Base-by-base conservation (phyloP, 1,140 invertebrate species). In the Lepidurus arcticus region DNA sequence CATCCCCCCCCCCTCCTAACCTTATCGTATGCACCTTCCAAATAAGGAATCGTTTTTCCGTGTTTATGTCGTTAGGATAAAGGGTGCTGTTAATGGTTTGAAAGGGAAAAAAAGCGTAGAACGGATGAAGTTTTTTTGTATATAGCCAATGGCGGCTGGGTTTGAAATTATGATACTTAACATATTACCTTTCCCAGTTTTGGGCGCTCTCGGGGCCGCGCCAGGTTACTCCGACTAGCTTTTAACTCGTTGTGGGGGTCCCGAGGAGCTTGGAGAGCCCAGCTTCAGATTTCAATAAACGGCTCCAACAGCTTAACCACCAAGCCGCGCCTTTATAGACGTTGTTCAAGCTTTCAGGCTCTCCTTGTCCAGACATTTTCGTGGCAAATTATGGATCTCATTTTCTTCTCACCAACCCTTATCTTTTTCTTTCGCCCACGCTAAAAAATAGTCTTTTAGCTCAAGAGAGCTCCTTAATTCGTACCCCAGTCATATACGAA, bases 351-450 rank as follows among this genome's bases (percentile, higher is more conserved):
- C 53, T 65, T 65, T 65, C 53, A 65, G 21, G 53, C 53, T 65
- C 53, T 65, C 53, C 53, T 65, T 65, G 53, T 65, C 53, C 53
- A 65, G 53, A 65, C 53, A 65, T 65, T 65, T 65, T 65, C 16
- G n/a, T 65, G 53, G 53, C 53, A 65, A 65, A 65, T 65, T 65
- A 65, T 65, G 53, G 53, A 65, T 65, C 53, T 65, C 53, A 65
- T 65, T 65, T 65, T 65, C 53, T 65, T 65, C 53, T 65, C 53
- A 65, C 53, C 53, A 13, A 65, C 53, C 53, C 53, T 65, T 65
- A 65, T 65, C 53, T 21, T 65, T 65, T 65, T 65, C 53, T 65
- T 65, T 65, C 21, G 13, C 16, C 13, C 53, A 65, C 16, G 53
- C 21, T 65, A 13, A 21, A n/a, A 65, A 21, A n/a, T 21, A 65